Base-by-base conservation (phyloP, 1,140 invertebrate species). In the Yoshiicerus persimilis region DNA sequence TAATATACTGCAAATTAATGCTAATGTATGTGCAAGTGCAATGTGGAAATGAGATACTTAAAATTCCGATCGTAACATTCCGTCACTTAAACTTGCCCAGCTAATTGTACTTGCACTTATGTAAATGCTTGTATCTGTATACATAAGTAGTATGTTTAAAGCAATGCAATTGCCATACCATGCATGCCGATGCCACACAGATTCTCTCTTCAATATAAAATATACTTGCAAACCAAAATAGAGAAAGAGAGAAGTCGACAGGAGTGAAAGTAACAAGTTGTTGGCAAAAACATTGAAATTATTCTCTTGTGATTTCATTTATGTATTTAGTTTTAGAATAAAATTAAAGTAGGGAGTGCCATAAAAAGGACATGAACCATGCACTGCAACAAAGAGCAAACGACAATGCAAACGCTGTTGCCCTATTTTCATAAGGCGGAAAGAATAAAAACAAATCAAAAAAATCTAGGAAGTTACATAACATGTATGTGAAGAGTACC, bases 331-430 rank as follows among this genome's bases (percentile, higher is more conserved):
- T 56, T 56, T 56, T n/a, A 56, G 47, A 56, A 56, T 56, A 56
- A 56, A 56, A 56, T 56, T 56, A 80, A 80, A 38, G 32, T 38
- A 80, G 75, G 75, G 32, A 77, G 6, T 32, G 34, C 75, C 16
- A 80, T 80, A 80, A 80, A 80, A 80, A 80, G 75, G 75, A 32
- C 75, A 80, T 80, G 75, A 80, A 80, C 75, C 75, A 80, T 30
- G 30, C n/a, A n/a, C n/a, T n/a, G n/a, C 8, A 4, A 27, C 9
- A 25, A 70, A 70, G 66, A 70, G 4, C 16, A 20, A 47, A 47
- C 41, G 41, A n/a, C 47, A 56, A 56, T 56, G 47, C 66, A 70
- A 70, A 70, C 66, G 25, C 16, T 70, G 66, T 70, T 70, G 66
- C 30, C 66, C 66, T 70, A 70, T 70, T 70, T 70, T 16, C 66